Evolutionary conservation across 2,797 vertebrate species (phyloP).

Genomic region (Enoplosus armatus): DNA sequence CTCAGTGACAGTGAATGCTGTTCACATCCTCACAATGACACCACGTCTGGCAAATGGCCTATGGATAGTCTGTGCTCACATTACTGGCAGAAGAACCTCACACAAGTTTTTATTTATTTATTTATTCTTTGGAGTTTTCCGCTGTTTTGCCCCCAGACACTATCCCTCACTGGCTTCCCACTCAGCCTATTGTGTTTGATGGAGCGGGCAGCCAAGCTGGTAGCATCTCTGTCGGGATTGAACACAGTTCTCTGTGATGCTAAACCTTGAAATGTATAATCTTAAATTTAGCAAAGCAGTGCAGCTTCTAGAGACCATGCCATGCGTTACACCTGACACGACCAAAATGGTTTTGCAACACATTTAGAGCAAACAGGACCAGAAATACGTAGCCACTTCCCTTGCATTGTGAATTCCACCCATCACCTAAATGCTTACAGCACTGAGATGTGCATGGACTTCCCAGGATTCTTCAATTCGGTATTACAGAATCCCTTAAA

Average conservation of each 20-base stretch:
- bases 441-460: background rate
- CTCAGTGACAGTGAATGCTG: constrained; percentile 10
- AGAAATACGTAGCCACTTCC: background rate
- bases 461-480: background rate
- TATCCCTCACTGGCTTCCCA: background rate
- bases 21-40: constrained; percentile 30
- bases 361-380: constrained; percentile 3
- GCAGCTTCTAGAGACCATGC: background rate
- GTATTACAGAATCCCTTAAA: constrained; percentile 9
- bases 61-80: background rate
- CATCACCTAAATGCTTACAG: constrained; percentile 7
- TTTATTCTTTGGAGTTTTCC: background rate
- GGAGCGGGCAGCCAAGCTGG: background rate
- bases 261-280: background rate
- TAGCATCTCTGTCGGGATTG: background rate
- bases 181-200: background rate
- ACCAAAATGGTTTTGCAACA: constrained; percentile 8
- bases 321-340: background rate
- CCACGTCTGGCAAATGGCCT: background rate
- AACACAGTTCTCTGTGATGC: background rate
- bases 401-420: constrained; percentile 16
- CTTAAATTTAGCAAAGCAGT: background rate
- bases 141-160: background rate
- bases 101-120: background rate
- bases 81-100: background rate